Percentiles rank a stretch among this genome's conserved stretches.
Conservation (phyloP, 1,140 invertebrate species). For the Calliphora vicina region DNA sequence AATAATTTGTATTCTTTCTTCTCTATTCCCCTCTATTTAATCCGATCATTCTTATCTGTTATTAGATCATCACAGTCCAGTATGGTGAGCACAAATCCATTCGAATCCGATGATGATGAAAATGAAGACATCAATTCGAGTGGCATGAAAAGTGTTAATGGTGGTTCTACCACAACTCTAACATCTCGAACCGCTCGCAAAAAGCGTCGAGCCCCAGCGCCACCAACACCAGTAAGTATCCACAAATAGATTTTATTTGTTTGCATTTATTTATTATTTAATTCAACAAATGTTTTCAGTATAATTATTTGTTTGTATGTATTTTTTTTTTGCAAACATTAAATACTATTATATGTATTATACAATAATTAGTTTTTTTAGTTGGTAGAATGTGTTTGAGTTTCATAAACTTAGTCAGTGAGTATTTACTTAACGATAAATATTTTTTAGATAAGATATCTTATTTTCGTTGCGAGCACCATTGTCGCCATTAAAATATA, state of each 20-base stretch:
- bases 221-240: slow-evolving; percentile 61
- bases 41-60: not conserved
- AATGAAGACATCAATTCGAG: slow-evolving; percentile 36
- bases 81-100: slow-evolving; percentile 67
- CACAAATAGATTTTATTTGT: not conserved
- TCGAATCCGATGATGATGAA: slow-evolving; percentile 64
- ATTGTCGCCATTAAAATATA: too few species aligned
- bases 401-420: not conserved
- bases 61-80: slow-evolving; percentile 65
- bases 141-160: slow-evolving; percentile 9
- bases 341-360: not conserved
- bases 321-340: not conserved
- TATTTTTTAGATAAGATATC: not conserved
- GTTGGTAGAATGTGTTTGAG: not conserved
- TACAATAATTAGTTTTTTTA: not conserved
- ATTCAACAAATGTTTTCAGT: not conserved
- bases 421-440: not conserved
- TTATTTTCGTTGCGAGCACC: not conserved
- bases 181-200: slow-evolving; percentile 64
- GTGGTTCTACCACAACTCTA: slow-evolving; percentile 37
- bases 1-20: not conserved
- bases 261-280: slow-evolving; percentile 5
- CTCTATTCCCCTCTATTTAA: not conserved
- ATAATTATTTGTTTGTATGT: not conserved
- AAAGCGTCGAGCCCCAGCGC: slow-evolving; percentile 65